Percentiles rank a stretch among this genome's conserved stretches.
These are phyloP conservation scores for Fabriciana adippe DNA, from an alignment of 2,888 invertebrate genomes.

Conservation along the genomic window DNA sequence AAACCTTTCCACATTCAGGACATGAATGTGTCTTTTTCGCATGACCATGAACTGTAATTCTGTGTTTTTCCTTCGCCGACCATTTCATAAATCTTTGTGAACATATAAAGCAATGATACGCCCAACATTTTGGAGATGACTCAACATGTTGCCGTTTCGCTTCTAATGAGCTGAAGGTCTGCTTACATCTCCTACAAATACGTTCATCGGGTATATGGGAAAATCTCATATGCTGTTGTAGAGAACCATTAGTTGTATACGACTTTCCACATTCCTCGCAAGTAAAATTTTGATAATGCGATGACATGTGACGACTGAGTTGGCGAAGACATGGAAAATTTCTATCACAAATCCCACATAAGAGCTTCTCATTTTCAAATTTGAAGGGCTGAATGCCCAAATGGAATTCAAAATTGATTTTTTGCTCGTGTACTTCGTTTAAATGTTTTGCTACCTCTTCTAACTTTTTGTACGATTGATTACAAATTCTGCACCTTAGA, in stretches of 20 bases:
- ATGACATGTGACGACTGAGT: conserved; percentile 54
- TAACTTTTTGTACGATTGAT: conserved; percentile 41
- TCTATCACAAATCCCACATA: conserved; percentile 49
- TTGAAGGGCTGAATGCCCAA: conserved; percentile 54
- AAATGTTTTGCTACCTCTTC: conserved; percentile 51
- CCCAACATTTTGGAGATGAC: conserved; percentile 48
- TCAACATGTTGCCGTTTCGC: conserved; percentile 48
- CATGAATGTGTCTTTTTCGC: conserved; percentile 46
- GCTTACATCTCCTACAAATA: conserved; percentile 51
- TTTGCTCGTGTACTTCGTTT: conserved; percentile 44
- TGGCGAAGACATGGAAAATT: conserved; percentile 51
- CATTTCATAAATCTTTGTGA: conserved; percentile 50
- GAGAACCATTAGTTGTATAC: conserved; percentile 46
- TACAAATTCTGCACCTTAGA: conserved; percentile 52
- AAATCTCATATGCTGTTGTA: conserved; percentile 47
- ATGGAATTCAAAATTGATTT: conserved; percentile 46
- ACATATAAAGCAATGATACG: conserved; percentile 50
- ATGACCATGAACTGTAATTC: conserved; percentile 47
- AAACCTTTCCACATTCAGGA: conserved; percentile 51
- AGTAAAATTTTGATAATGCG: conserved; percentile 52
- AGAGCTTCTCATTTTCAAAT: conserved; percentile 46
- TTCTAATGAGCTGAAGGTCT: conserved; percentile 46
- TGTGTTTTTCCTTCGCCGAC: conserved; percentile 49
- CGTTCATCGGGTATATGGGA: conserved; percentile 44
- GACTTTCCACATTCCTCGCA: conserved; percentile 58